phyloP scores from a whole-genome alignment of 1,140 invertebrate genomes.

The Zaprionus davidi region DNA sequence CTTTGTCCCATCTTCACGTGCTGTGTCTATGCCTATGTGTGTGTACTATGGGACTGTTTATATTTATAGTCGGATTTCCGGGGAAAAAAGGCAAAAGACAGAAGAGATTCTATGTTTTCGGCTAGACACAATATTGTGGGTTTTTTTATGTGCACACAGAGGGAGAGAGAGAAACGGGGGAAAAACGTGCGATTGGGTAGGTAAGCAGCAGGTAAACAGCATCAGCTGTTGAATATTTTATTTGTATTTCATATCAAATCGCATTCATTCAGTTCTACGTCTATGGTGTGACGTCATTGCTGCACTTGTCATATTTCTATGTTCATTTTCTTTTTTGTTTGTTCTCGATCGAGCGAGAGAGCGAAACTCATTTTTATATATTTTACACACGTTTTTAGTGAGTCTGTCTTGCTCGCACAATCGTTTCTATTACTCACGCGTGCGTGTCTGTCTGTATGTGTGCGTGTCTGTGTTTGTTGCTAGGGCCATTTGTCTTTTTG shows the following conservation, averaged over 20 bases:
- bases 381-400: not conserved
- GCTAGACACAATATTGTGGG: slow-evolving; percentile 25
- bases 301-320: slow-evolving; percentile 10
- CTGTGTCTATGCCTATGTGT: slow-evolving; percentile 6
- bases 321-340: not conserved
- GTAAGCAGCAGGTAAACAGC: slow-evolving; percentile 9
- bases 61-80: slow-evolving; percentile 40
- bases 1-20: slow-evolving; percentile 40
- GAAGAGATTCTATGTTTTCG: slow-evolving; percentile 12
- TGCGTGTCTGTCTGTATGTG: not conserved
- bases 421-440: slow-evolving; percentile 25
- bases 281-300: slow-evolving; percentile 17
- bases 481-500: slow-evolving; percentile 30
- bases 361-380: not conserved
- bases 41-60: slow-evolving; percentile 29
- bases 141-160: slow-evolving; percentile 18
- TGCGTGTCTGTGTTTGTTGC: slow-evolving; percentile 15
- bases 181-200: not conserved
- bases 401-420: slow-evolving; percentile 14
- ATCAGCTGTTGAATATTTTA: slow-evolving; percentile 23
- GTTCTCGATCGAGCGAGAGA: not conserved
- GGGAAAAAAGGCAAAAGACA: slow-evolving; percentile 11
- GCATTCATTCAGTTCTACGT: not conserved
- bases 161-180: not conserved
- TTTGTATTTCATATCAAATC: not conserved